Evolutionary conservation across 1,140 invertebrate genomes (phyloP).

Genomic region (Pinna nobilis): DNA sequence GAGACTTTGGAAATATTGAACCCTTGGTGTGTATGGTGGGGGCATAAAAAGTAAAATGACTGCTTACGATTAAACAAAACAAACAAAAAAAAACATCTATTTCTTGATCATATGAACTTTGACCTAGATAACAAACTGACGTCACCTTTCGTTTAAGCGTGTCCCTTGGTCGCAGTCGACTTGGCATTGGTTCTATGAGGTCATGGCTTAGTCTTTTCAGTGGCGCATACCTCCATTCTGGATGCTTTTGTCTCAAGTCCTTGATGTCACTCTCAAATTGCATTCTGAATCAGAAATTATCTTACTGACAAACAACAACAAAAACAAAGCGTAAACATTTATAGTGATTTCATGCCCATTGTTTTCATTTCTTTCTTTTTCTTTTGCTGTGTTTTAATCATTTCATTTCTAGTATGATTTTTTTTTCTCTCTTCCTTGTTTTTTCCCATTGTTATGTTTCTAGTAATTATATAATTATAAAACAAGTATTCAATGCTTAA

Average conservation of each 20-base stretch:
- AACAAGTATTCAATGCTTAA: too few relatives aligned
- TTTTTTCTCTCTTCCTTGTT: too few relatives aligned
- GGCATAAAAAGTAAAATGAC: too few relatives aligned
- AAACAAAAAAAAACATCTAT: neutral
- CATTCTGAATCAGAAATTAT: neutral
- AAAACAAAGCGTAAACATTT: neutral
- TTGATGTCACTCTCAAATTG: conserved; percentile 53
- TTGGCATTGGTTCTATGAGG: conserved; percentile 55
- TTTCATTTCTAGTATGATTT: too few relatives aligned
- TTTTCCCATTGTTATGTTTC: too few relatives aligned
- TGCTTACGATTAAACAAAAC: too few relatives aligned
- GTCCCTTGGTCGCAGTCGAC: conserved; percentile 48
- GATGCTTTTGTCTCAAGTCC: conserved; percentile 45
- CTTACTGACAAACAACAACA: neutral
- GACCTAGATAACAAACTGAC: neutral
- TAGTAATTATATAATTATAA: too few relatives aligned
- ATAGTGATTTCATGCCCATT: too few relatives aligned
- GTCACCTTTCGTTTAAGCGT: conserved; percentile 51
- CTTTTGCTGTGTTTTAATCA: too few relatives aligned
- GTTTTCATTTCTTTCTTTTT: too few relatives aligned
- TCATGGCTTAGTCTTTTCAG: conserved; percentile 35
- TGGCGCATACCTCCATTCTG: conserved; percentile 54
- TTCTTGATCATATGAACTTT: neutral
- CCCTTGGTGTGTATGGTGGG: too few relatives aligned
- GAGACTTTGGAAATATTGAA: too few relatives aligned